These are phyloP conservation scores for Nibea coibor DNA, from an alignment of 2,113 vertebrate genomes.

Conservation along the genomic window DNA sequence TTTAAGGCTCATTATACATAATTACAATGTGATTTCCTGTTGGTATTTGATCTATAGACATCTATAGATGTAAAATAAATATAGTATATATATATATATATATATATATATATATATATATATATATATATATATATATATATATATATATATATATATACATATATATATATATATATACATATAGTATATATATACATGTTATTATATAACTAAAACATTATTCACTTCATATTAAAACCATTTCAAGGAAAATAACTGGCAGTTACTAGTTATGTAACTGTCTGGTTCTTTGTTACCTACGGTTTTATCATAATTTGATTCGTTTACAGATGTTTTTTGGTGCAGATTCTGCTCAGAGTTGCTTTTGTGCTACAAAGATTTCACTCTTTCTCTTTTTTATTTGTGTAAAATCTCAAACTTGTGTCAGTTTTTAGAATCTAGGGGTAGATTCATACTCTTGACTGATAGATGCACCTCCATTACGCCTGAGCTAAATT, in stretches of 20 bases:
- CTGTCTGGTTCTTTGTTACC: background rate
- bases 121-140: too few species aligned
- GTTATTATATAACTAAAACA: background rate
- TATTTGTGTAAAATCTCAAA: slow-evolving; percentile 7
- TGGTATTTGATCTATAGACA: too few species aligned
- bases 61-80: background rate
- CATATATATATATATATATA: too few species aligned
- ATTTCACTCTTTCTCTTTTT: background rate
- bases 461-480: background rate
- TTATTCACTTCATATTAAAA: background rate
- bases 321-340: background rate
- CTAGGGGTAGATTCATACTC: background rate
- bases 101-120: too few species aligned
- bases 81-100: too few species aligned
- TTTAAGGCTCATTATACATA: background rate
- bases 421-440: slow-evolving; percentile 2
- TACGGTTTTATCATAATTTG: background rate
- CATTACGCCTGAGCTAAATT: slow-evolving; percentile 11
- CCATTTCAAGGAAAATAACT: background rate
- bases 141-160: too few species aligned
- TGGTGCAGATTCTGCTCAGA: background rate
- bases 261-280: background rate
- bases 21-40: background rate
- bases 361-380: background rate
- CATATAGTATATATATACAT: too few species aligned